These are phyloP conservation scores for Dione vanillae DNA, from an alignment of 2,888 invertebrate genomes.

Conservation along the genomic window DNA sequence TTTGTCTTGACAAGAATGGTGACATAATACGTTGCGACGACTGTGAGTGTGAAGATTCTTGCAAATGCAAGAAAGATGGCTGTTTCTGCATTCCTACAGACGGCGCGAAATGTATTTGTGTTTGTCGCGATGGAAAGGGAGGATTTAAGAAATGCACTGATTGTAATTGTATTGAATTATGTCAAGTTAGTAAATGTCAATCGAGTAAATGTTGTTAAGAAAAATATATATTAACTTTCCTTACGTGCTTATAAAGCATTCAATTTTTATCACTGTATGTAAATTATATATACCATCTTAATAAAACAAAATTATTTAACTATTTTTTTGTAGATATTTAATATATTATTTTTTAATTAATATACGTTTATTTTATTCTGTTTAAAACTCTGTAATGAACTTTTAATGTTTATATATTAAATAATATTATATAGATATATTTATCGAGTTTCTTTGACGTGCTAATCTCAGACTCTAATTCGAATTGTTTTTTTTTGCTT, in stretches of 20 bases:
- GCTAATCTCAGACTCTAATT: no score
- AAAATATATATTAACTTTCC: background rate
- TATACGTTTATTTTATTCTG: no score
- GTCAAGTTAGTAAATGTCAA: slow-evolving; percentile 3
- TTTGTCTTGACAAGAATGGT: slow-evolving; percentile 3
- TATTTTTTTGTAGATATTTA: no score
- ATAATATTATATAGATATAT: no score
- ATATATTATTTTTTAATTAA: no score
- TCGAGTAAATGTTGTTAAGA: slow-evolving; percentile 2
- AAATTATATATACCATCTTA: no score
- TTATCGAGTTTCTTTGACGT: no score
- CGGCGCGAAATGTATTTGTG: background rate
- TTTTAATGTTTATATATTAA: no score
- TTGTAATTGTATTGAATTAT: slow-evolving; percentile 1
- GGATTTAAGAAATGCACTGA: slow-evolving; percentile 10
- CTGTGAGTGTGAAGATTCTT: slow-evolving; percentile 3
- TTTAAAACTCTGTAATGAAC: no score
- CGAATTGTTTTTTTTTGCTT: no score
- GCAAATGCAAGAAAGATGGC: slow-evolving; percentile 18
- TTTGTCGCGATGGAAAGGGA: background rate
- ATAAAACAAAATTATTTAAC: no score
- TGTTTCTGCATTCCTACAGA: slow-evolving; percentile 9
- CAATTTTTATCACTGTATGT: no score
- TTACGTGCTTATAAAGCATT: background rate
- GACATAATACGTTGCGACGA: slow-evolving; percentile 3